Base-by-base conservation (phyloP, 1,140 invertebrate species). In the Diorhabda carinulata region DNA sequence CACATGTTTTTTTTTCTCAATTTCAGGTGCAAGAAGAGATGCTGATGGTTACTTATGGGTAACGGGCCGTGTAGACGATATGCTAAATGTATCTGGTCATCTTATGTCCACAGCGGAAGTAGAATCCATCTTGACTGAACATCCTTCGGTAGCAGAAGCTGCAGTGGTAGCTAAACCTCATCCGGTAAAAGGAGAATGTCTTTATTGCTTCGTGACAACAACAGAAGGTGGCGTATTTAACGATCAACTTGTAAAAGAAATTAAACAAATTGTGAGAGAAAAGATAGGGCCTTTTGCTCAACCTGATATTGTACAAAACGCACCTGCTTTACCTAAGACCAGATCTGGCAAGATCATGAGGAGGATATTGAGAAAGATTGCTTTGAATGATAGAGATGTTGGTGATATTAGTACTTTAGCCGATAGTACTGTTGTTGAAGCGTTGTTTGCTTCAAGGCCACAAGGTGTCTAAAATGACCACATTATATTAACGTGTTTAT, bases 341-440 rank as follows among this genome's bases (percentile, higher is more conserved):
- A 87, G 97, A 56, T 98, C 96, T 2, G 98, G 98, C 3, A 99
- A 99, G 83, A 98, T 99, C 59, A 98, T 99, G 95, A 87, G 98
- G 58, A 85, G 98, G 72, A 91, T 99, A 63, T 82, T 99, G 43
- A 85, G 96, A 61, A 98, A 98, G 85, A 91, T 99, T 7, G 97
- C 97, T 0, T 83, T 91, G 1, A 92, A 92, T 57, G 94, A 97
- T 75, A 83, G 83, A 45, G 89, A 98, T 73, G 88, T 99, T 61
- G 98, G 97, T 4, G 97, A 99, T 80, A 91, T 89, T 0, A 95
- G 94, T 7, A 98, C 97, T 1, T 82, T 98, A 67, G 94, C 95
- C 44, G 96, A 98, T 77, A 93, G 94, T 70, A 83, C 83, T 3
- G 88, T 98, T 68, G 91, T 98, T 43, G 89, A 94, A 57, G 80